phyloP scores from a whole-genome alignment of 2,888 invertebrate genomes.

The Digitonthophagus gazella region DNA sequence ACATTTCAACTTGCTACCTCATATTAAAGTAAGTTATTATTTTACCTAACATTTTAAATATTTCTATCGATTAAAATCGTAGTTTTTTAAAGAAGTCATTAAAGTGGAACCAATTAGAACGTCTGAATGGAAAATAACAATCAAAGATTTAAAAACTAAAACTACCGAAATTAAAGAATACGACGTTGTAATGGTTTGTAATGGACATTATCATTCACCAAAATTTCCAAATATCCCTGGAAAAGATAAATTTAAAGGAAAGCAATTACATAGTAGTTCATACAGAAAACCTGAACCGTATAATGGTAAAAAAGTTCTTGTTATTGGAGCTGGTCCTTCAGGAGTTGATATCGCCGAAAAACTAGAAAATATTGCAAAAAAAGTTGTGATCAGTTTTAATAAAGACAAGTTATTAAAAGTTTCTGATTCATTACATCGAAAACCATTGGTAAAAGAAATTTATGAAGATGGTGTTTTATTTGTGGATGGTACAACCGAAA shows the following conservation, averaged over 20 bases:
- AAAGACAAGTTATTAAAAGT: conserved; percentile 17
- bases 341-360: conserved; percentile 73
- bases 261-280: conserved; percentile 72
- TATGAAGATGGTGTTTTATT: conserved; percentile 57
- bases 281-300: conserved; percentile 73
- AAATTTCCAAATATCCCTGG: conserved; percentile 68
- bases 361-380: conserved; percentile 59
- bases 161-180: conserved; percentile 57
- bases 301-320: conserved; percentile 64
- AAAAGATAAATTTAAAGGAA: conserved; percentile 60
- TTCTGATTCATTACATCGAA: conserved; percentile 50
- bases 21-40: conserved; percentile 60
- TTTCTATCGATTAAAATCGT: conserved; percentile 23
- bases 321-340: conserved; percentile 84
- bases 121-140: conserved; percentile 60
- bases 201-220: conserved; percentile 80
- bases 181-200: conserved; percentile 77
- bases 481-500: conserved; percentile 59
- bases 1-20: conserved; percentile 59
- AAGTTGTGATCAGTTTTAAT: conserved; percentile 46
- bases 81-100: conserved; percentile 59
- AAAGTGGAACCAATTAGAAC: conserved; percentile 54
- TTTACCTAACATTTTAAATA: not conserved
- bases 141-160: conserved; percentile 54
- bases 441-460: conserved; percentile 56